Evolutionary conservation across 2,113 vertebrate species (phyloP), one percentile per base, ranked within the genome.

Genomic region (Tetraodon nigroviridis): DNA sequence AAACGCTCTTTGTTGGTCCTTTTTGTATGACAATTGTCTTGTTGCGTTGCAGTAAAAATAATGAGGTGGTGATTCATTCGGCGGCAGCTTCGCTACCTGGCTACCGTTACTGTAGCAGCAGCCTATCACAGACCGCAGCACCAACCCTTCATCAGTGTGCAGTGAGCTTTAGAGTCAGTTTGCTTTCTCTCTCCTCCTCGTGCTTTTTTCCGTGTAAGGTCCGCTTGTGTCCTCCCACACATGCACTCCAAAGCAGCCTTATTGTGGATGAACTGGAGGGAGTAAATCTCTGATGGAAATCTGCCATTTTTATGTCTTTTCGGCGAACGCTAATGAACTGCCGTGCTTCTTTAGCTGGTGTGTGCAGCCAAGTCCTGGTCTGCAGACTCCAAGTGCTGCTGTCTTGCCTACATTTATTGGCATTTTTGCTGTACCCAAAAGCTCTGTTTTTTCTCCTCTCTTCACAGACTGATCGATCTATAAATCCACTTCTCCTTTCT

Each of bases 21-120:
- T 37, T 37, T 37, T 37, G 3, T 37, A 12, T 3, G 32, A 37
- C 32, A 37, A 11, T 45, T 62, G 68, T 49, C 55, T 77, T 71
- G 1, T 17, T 5, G 42, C 17, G 42, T 16, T 44, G 16, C 42
- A 44, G 42, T 44, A 17, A 15, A 32, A 14, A 4, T 51, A 22
- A 16, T 37, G 2, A 29, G 29, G 27, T 32, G 24, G 21, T 1
- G 1, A 10, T 49, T 21, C n/a, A 21, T 3, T 19, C 6, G 27
- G 11, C 22, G 6, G 4, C 24, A 27, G 49, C 20, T 48, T 54
- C 42, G 51, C 53, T 56, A 17, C 53, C 46, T 42, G 17, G 46
- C 5, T 29, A 29, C 21, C 8, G 52, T 49, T 57, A 18, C 41
- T 24, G 17, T 27, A 21, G 24, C 41, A 20, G 40, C 22, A 12